Evolutionary conservation across 2,888 invertebrate genomes (phyloP).

Genomic region (Leucophenga maculata): DNA sequence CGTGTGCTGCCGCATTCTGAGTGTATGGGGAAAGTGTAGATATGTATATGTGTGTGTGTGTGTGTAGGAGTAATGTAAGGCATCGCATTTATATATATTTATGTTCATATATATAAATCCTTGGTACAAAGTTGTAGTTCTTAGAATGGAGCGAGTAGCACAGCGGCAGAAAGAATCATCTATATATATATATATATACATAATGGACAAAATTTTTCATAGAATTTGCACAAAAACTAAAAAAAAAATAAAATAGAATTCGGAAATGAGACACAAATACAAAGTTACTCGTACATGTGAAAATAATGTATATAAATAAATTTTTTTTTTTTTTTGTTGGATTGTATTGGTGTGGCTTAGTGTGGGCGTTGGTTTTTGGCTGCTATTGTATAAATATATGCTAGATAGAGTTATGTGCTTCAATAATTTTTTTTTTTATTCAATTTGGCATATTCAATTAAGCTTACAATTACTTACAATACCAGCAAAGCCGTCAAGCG

Average conservation of each 20-base stretch:
- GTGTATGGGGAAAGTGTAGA: conserved; percentile 47
- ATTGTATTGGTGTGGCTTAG: conserved; percentile 34
- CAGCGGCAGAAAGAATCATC: conserved; percentile 51
- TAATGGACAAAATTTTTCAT: conserved; percentile 70
- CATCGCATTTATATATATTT: too few species aligned
- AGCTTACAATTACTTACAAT: too few species aligned
- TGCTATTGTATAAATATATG: conserved; percentile 33
- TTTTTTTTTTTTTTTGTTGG: conserved; percentile 4
- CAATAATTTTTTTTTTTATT: background rate
- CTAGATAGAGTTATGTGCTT: conserved; percentile 20
- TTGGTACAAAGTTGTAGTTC: conserved; percentile 20
- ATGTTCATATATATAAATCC: too few species aligned
- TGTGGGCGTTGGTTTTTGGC: conserved; percentile 33
- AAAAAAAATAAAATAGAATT: conserved; percentile 59
- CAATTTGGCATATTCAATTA: too few species aligned
- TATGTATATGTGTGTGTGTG: conserved; percentile 37
- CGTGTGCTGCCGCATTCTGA: conserved; percentile 49
- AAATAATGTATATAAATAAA: conserved; percentile 33
- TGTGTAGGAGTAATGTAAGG: background rate
- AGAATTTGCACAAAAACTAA: conserved; percentile 69
- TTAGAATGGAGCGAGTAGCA: conserved; percentile 26
- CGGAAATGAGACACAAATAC: conserved; percentile 61
- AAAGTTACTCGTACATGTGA: conserved; percentile 28
- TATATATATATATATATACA: conserved; percentile 39
- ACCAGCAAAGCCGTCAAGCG: too few species aligned